Percentiles rank a stretch among this genome's conserved stretches.
Evolutionary conservation across 2,888 invertebrate species (phyloP).

Genomic region (Hesperia comma): DNA sequence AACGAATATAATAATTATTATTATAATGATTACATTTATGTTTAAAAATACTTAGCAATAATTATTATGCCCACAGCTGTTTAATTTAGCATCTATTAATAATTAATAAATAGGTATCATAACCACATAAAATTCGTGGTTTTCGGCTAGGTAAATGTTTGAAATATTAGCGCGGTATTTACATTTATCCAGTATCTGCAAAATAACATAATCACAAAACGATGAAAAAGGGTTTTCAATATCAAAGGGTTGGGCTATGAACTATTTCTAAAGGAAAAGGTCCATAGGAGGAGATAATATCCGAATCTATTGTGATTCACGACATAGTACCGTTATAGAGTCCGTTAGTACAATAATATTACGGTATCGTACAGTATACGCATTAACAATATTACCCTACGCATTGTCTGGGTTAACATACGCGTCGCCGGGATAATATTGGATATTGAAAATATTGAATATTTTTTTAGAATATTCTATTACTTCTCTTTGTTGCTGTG

Average conservation of each 20-base stretch:
- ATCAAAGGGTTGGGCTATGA: slow-evolving; percentile 48
- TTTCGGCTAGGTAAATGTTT: not conserved
- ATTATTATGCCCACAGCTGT: not conserved
- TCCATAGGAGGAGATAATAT: slow-evolving; percentile 41
- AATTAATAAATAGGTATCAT: not conserved
- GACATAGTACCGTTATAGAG: slow-evolving; percentile 11
- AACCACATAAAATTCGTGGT: not conserved
- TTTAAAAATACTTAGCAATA: too few species aligned
- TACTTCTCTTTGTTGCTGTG: not conserved
- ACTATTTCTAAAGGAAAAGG: slow-evolving; percentile 46
- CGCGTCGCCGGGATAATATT: not conserved
- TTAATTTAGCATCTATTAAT: not conserved
- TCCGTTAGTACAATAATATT: not conserved
- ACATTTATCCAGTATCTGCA: not conserved
- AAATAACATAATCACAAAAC: slow-evolving; percentile 32
- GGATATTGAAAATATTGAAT: not conserved
- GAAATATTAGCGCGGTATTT: slow-evolving; percentile 6
- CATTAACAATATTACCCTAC: not conserved
- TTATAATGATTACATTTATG: too few species aligned
- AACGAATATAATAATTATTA: too few species aligned
- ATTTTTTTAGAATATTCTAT: not conserved
- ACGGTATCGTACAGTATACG: not conserved
- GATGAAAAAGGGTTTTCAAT: slow-evolving; percentile 40
- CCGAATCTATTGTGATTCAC: slow-evolving; percentile 30
- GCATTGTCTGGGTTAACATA: not conserved